Evolutionary conservation across 2,113 vertebrate species (phyloP), one percentile per base, ranked within the genome.

Genomic region (Euleptes europaea): DNA sequence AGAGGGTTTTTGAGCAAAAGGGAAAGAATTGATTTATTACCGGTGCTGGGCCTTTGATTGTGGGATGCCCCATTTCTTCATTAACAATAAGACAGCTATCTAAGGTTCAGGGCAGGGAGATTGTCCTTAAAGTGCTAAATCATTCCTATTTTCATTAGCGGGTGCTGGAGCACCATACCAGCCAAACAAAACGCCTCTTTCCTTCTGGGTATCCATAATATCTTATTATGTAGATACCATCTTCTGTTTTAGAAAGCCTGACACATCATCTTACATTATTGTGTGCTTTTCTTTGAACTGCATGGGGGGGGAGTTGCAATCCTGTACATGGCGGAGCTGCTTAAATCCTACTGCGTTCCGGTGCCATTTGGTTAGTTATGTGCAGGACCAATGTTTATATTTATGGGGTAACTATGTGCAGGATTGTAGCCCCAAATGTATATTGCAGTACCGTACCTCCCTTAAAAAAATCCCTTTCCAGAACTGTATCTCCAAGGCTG

Each of bases 271-370:
- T 96, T 92, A 89, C 91, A 90, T 94, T 42, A 44, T 81, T 1
- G 0, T 85, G 89, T 81, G 89, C 95, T 96, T 97, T 93, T 91
- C 94, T 95, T 93, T 90, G 60, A 91, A 94, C 85, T 86, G 91
- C 88, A 74, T 92, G 86, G 63, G 35, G 9, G 4, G 9, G n/a
- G 35, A 17, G 26, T 28, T 67, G 35, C 35, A 69, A 42, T 77
- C 47, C 11, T 69, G 17, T 69, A 57, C 47, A 31, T 51, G 57
- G 51, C 57, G 40, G 77, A 65, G 47, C 49, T 69, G 28, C 10
- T 38, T 47, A 49, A 65, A 26, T 66, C 71, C 57, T 54, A 78
- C 51, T 77, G 35, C 9, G 28, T 23, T 51, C 38, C 66, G 51
- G 69, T 10, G 44, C 63, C 6, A 35, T 65, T 83, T 75, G 47